phyloP scores from a whole-genome alignment of 2,113 vertebrate species.

The Amblyornis subalaris region DNA sequence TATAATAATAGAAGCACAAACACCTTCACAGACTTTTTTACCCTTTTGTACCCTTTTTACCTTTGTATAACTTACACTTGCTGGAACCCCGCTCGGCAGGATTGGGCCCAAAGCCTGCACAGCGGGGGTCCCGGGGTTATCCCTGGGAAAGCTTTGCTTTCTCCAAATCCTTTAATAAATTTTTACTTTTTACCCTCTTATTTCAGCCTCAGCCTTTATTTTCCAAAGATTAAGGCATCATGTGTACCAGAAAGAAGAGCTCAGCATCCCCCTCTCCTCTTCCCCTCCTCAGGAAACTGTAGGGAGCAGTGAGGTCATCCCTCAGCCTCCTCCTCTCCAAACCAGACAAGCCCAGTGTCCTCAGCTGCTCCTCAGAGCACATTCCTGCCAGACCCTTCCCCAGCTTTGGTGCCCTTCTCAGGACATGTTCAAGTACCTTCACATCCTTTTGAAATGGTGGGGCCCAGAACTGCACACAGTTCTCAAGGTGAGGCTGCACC shows the following conservation, averaged over 20 bases:
- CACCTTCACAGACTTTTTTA: too few relatives aligned
- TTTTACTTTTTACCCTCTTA: too few relatives aligned
- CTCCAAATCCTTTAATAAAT: too few relatives aligned
- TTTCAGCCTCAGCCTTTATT: too few relatives aligned
- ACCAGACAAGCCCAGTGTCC: neutral
- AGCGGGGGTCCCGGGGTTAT: too few relatives aligned
- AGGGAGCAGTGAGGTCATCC: neutral
- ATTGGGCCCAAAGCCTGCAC: too few relatives aligned
- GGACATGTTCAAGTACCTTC: neutral
- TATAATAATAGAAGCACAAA: too few relatives aligned
- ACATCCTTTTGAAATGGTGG: neutral
- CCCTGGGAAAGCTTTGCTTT: too few relatives aligned
- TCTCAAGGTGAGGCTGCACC: neutral
- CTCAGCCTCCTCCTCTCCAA: neutral
- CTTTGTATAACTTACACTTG: too few relatives aligned
- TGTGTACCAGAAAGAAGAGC: neutral
- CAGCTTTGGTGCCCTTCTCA: neutral
- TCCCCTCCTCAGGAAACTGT: neutral
- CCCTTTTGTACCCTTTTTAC: too few relatives aligned
- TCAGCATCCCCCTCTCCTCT: neutral
- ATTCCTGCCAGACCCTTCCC: neutral
- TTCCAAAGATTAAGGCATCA: too few relatives aligned
- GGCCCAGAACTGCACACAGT: neutral
- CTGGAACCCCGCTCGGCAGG: too few relatives aligned
- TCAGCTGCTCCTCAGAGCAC: neutral